A percentile compares a stretch with the other conserved stretches of the same genome.
These are phyloP conservation scores for Heterohyrax brucei DNA, from an alignment of 2,797 vertebrate species.

Conservation along the genomic window DNA sequence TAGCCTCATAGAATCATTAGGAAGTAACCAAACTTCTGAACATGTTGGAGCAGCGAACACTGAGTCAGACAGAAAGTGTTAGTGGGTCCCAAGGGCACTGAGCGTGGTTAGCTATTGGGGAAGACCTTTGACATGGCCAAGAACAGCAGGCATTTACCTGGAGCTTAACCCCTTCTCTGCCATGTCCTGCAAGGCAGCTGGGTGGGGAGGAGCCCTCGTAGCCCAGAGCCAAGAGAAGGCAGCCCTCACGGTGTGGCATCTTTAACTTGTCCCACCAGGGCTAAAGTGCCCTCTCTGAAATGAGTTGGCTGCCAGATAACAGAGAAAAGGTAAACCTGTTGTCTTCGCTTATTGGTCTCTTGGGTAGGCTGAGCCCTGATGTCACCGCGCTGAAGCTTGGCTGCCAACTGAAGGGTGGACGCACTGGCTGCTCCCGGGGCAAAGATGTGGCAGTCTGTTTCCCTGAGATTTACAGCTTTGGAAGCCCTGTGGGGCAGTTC, in stretches of 20 bases:
- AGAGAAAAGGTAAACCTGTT: not conserved
- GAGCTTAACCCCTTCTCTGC: not conserved
- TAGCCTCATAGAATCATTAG: not conserved
- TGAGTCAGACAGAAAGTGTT: slow-evolving; percentile 55
- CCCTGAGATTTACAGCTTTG: too few relatives aligned
- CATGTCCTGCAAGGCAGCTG: not conserved
- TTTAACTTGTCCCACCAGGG: not conserved
- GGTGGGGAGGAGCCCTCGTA: not conserved
- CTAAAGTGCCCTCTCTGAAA: slow-evolving; percentile 20
- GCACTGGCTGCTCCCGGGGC: not conserved
- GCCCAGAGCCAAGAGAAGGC: not conserved
- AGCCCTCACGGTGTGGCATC: not conserved
- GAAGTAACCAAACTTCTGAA: slow-evolving; percentile 64
- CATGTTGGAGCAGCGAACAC: slow-evolving; percentile 52
- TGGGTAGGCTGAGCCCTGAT: not conserved
- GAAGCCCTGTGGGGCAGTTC: too few relatives aligned
- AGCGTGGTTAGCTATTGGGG: slow-evolving; percentile 43
- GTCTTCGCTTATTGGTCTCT: not conserved
- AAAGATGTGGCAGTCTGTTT: not conserved
- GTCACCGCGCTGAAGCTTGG: not conserved
- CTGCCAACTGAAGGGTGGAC: not conserved
- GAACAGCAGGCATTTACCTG: not conserved
- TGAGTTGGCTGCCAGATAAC: not conserved
- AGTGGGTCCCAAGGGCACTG: not conserved
- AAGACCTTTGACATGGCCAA: slow-evolving; percentile 10